A percentile compares a stretch with the other conserved stretches of the same genome.
Conservation (phyloP, 2,888 invertebrate genomes). For the Agrochola macilenta region DNA sequence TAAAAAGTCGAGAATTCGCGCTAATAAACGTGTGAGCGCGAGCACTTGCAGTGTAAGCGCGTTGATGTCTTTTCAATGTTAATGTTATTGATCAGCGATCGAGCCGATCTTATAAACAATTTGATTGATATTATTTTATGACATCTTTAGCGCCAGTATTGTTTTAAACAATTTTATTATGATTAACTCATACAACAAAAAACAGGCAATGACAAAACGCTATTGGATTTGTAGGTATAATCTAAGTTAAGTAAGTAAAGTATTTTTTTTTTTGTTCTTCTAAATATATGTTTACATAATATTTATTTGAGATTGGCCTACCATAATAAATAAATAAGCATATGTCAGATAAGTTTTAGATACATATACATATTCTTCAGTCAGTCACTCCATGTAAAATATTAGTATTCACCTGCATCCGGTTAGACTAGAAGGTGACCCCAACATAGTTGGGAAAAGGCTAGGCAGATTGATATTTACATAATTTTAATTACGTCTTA, state of each 20-base stretch:
- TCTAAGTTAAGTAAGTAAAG: not conserved
- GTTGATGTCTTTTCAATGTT: conserved; percentile 57
- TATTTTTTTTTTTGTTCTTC: too few relatives aligned
- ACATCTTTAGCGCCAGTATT: not conserved
- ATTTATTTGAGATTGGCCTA: not conserved
- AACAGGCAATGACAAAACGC: not conserved
- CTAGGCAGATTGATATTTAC: not conserved
- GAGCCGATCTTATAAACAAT: not conserved
- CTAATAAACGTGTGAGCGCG: too few relatives aligned
- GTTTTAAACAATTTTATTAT: not conserved
- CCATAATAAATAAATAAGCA: not conserved
- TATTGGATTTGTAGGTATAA: not conserved
- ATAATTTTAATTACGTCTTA: conserved; percentile 7
- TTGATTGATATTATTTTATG: not conserved
- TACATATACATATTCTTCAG: too few relatives aligned
- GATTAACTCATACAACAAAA: not conserved
- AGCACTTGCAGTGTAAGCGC: not conserved
- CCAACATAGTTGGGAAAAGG: too few relatives aligned
- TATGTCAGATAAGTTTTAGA: too few relatives aligned
- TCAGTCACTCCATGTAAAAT: too few relatives aligned
- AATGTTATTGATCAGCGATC: not conserved
- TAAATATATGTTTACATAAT: not conserved
- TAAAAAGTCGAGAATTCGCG: not conserved
- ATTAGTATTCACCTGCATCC: too few relatives aligned
- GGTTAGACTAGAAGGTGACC: too few relatives aligned